Evolutionary conservation across 1,140 invertebrate species (phyloP).

Genomic region (Achatina immaculata): DNA sequence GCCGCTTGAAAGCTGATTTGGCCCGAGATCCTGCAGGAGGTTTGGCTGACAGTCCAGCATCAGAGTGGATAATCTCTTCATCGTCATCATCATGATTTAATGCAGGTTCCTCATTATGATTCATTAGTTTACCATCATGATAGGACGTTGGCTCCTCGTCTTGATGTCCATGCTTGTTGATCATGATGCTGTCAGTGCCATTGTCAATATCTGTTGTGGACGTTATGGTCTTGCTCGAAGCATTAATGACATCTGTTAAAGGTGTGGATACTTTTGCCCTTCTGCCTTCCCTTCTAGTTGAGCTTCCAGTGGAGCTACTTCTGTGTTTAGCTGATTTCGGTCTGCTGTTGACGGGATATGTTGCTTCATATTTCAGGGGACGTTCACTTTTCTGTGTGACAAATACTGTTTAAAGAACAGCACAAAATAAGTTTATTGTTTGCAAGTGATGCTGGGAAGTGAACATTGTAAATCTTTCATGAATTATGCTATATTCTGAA

Average conservation of each 20-base stretch:
- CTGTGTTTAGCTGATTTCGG: conserved; percentile 24
- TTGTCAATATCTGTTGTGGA: background rate
- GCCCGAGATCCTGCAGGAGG: background rate
- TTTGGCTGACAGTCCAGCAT: background rate
- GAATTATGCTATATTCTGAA: too few species aligned
- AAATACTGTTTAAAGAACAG: conserved; percentile 19
- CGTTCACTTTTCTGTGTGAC: conserved; percentile 37
- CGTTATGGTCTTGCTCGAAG: background rate
- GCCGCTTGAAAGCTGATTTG: conserved; percentile 12
- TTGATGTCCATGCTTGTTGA: background rate
- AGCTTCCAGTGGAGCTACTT: background rate
- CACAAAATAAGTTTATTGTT: background rate
- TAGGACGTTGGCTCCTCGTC: background rate
- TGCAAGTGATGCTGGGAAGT: too few species aligned
- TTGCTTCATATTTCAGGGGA: conserved; percentile 33
- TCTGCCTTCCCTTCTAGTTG: background rate
- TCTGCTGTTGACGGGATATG: conserved; percentile 15
- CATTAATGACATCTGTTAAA: background rate
- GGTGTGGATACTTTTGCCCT: background rate
- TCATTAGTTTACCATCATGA: background rate
- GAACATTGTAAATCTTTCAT: too few species aligned
- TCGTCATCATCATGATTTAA: background rate
- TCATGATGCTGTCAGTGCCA: background rate
- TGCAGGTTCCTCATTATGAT: background rate
- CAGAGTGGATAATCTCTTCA: background rate